Conservation (phyloP, 2,797 vertebrate species). For the Lycodopsis pacificus region DNA sequence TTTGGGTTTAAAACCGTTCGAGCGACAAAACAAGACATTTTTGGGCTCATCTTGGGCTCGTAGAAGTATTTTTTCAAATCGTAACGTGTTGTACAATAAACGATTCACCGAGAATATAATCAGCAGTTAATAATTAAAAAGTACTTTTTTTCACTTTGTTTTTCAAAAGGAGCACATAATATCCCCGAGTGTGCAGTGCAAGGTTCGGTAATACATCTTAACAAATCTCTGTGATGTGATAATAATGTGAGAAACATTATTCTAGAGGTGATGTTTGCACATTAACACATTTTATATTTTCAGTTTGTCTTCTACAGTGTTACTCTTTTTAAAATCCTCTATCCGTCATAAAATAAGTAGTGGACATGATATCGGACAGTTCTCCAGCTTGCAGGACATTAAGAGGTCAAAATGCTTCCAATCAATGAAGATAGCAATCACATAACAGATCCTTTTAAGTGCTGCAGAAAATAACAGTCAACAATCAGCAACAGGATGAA, state of each 20-base stretch:
- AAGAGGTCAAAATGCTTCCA: not conserved
- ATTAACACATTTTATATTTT: not conserved
- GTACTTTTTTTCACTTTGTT: too few species aligned
- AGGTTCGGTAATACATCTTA: not conserved
- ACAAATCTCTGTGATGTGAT: not conserved
- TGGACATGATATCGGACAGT: not conserved
- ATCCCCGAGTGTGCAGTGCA: not conserved
- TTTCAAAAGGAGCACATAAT: conserved; percentile 1
- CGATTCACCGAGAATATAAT: not conserved
- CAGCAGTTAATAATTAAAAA: not conserved
- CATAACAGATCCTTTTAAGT: not conserved
- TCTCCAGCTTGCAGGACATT: not conserved
- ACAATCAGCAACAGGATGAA: not conserved
- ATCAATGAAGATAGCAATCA: not conserved
- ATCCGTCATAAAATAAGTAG: too few species aligned
- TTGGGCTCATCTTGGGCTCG: not conserved
- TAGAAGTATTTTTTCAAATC: not conserved
- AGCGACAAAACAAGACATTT: too few species aligned
- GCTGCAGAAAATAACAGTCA: not conserved
- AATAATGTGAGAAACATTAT: not conserved
- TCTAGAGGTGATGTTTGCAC: not conserved
- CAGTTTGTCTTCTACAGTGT: not conserved
- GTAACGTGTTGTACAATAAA: not conserved
- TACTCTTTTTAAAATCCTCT: too few species aligned
- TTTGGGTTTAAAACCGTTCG: too few species aligned